A percentile compares a stretch with the other conserved stretches of the same genome.
Evolutionary conservation across 64 coral and sea anemone species (phyloP).

Genomic region (Montipora cactus): DNA sequence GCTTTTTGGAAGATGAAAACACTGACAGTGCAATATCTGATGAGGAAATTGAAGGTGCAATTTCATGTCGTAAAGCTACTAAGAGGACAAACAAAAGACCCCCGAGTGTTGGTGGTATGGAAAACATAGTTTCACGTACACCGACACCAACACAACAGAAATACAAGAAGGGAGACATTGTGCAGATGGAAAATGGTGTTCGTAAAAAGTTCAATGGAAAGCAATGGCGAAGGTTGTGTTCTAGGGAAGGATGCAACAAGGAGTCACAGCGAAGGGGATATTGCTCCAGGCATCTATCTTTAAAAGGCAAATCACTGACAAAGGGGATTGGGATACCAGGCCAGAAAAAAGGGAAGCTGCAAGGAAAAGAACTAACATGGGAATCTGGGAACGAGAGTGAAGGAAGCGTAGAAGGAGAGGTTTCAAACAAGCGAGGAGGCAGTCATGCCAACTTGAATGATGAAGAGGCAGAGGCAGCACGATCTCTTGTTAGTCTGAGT

Average conservation of each 20-base stretch:
- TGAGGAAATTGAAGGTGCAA: slow-evolving; percentile 82
- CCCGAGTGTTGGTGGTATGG: slow-evolving; percentile 8
- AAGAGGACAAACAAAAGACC: slow-evolving; percentile 15
- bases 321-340: slow-evolving; percentile 84
- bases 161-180: slow-evolving; percentile 99
- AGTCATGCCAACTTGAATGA: slow-evolving; percentile 73
- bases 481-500: slow-evolving; percentile 87
- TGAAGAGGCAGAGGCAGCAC: slow-evolving; percentile 93
- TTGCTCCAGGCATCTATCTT: slow-evolving; percentile 94
- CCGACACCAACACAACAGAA: slow-evolving; percentile 95
- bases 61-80: slow-evolving; percentile 26
- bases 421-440: slow-evolving; percentile 32
- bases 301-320: slow-evolving; percentile 87
- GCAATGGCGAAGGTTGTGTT: slow-evolving; percentile 96
- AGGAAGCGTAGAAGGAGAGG: slow-evolving; percentile 94
- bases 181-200: slow-evolving; percentile 94
- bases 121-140: slow-evolving; percentile 82
- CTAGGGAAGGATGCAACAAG: slow-evolving; percentile 92
- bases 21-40: slow-evolving; percentile 97
- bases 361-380: slow-evolving; percentile 78
- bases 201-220: slow-evolving; percentile 99
- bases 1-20: slow-evolving; percentile 74
- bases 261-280: slow-evolving; percentile 94
- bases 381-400: slow-evolving; percentile 98
- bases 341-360: slow-evolving; percentile 83